Percentiles rank a stretch among this genome's conserved stretches.
Conservation (phyloP, 2,113 vertebrate genomes). For the Hippocampus barbouri region DNA sequence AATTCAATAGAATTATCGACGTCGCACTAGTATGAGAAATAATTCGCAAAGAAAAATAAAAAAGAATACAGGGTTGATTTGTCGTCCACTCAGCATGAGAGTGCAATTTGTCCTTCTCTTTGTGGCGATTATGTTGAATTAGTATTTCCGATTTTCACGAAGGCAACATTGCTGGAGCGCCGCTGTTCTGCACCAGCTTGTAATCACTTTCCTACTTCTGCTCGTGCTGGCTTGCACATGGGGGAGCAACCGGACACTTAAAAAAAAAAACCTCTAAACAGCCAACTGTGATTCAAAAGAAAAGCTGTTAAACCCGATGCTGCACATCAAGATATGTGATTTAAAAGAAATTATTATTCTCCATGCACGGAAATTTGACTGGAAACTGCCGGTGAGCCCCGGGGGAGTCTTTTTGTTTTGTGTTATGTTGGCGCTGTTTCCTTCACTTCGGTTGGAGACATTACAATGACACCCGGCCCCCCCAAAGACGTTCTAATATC, state of each 20-base stretch:
- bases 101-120: no score
- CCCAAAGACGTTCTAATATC: not conserved
- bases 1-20: no score
- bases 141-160: slow-evolving; percentile 24
- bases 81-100: no score
- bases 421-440: slow-evolving; percentile 25
- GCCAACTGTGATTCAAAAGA: not conserved
- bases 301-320: not conserved
- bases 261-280: slow-evolving; percentile 3
- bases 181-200: not conserved
- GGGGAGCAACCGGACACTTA: slow-evolving; percentile 5
- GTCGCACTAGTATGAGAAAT: no score
- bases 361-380: not conserved
- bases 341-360: not conserved
- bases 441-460: not conserved
- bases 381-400: slow-evolving; percentile 13
- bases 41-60: no score
- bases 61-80: no score
- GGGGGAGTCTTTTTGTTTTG: slow-evolving; percentile 42
- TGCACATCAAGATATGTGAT: not conserved
- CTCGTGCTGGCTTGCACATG: not conserved
- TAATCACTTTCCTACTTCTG: not conserved
- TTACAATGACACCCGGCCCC: not conserved
- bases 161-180: slow-evolving; percentile 38
- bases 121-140: no score